Base-by-base conservation (phyloP, 2,888 invertebrate genomes). In the Adela reaumurella region DNA sequence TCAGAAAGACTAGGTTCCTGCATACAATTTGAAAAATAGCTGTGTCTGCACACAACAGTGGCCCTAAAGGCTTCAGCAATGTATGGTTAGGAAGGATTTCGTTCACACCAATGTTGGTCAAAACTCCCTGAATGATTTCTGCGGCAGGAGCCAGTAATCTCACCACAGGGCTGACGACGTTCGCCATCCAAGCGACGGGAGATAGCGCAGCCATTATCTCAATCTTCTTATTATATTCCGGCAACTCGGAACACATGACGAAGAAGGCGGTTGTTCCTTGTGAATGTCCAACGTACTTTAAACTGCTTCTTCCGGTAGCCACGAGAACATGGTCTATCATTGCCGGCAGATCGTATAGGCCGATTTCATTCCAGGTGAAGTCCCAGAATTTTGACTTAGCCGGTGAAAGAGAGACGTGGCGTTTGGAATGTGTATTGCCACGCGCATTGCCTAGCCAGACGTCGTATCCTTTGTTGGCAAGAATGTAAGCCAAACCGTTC, bases 381-480 rank as follows among this genome's bases (percentile, higher is more conserved):
- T 81, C 59, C 85, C 85, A 86, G 57, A 79, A 86, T 43, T 67
- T 59, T 28, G 55, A 19, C 16, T 74, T 63, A 0, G 50, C 53
- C 2, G 70, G 58, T 19, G 63, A 52, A 61, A 65, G 53, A 1
- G 59, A 61, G 1, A 58, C 56, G 57, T 88, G 86, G n/a, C 62
- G 64, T 44, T 69, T 65, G 2, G 81, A 77, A 59, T 84, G 84
- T 1, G 77, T 81, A 62, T 89, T 91, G 11, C 92, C 92, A 50
- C 92, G 72, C 17, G 82, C 81, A 65, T 92, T 92, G 2, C 88
- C 89, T 53, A 92, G 56, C 91, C 90, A 92, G 2, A 87, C 84
- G 57, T 87, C 87, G 55, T 83, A 86, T 8, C 85, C 85, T 11
- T 64, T 61, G 53, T 82, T 79, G 1, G 83, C 71, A 44, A 87